Conservation (phyloP, 2,888 invertebrate species). For the Noctua comes region DNA sequence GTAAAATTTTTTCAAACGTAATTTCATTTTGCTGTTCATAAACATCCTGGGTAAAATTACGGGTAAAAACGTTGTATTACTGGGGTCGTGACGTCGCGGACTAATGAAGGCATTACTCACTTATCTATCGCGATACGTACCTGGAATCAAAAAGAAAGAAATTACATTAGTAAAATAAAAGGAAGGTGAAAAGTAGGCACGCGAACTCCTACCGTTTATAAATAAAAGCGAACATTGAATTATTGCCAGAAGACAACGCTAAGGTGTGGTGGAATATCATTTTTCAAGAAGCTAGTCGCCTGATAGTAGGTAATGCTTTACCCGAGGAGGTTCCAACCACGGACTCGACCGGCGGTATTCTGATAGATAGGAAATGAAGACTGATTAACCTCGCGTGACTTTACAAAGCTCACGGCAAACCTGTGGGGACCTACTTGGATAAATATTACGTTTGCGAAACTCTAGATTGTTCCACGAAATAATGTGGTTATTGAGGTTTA, state of each 20-base stretch:
- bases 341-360: slow-evolving; percentile 77
- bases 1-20: slow-evolving; percentile 61
- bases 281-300: slow-evolving; percentile 87
- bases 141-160: slow-evolving; percentile 81
- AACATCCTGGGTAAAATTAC: slow-evolving; percentile 55
- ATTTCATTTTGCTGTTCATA: slow-evolving; percentile 65
- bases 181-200: slow-evolving; percentile 78
- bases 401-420: slow-evolving; percentile 76
- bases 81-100: slow-evolving; percentile 43
- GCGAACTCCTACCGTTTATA: slow-evolving; percentile 85
- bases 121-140: slow-evolving; percentile 74
- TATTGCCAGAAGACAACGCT: slow-evolving; percentile 81
- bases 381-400: slow-evolving; percentile 89
- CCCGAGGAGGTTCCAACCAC: slow-evolving; percentile 75
- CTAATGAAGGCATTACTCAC: slow-evolving; percentile 67
- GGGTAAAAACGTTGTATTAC: slow-evolving; percentile 50
- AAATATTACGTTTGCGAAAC: slow-evolving; percentile 75
- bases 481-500: slow-evolving; percentile 26
- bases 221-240: slow-evolving; percentile 84
- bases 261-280: slow-evolving; percentile 89
- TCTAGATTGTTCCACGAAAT: slow-evolving; percentile 50
- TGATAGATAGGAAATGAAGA: slow-evolving; percentile 91
- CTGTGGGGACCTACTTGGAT: slow-evolving; percentile 69
- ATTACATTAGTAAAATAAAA: slow-evolving; percentile 79
- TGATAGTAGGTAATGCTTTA: slow-evolving; percentile 88